Evolutionary conservation across 2,888 invertebrate species (phyloP).

Genomic region (Agrotis puta): DNA sequence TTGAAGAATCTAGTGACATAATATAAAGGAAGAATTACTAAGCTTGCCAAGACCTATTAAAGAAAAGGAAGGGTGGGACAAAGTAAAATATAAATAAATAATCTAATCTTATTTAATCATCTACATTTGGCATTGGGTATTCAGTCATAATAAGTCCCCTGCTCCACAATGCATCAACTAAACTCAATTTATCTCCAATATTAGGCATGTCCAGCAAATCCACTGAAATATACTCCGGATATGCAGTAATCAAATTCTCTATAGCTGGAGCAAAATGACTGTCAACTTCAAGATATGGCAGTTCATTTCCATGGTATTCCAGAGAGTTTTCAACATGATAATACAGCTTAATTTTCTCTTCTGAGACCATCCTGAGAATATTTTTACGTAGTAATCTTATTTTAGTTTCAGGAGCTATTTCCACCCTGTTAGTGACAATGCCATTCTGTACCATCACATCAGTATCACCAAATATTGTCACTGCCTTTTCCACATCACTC

Average conservation of each 20-base stretch:
- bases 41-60: too few species aligned
- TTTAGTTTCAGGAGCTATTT: slow-evolving; percentile 92
- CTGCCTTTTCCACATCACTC: slow-evolving; percentile 92
- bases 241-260: slow-evolving; percentile 93
- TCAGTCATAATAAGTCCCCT: slow-evolving; percentile 95
- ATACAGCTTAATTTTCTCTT: slow-evolving; percentile 93
- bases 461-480: slow-evolving; percentile 94
- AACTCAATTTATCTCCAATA: slow-evolving; percentile 92
- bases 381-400: slow-evolving; percentile 91
- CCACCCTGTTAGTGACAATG: slow-evolving; percentile 91
- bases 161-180: slow-evolving; percentile 95
- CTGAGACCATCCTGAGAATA: slow-evolving; percentile 92
- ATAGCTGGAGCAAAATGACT: slow-evolving; percentile 93
- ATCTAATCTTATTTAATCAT: slow-evolving; percentile 77
- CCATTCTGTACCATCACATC: slow-evolving; percentile 93
- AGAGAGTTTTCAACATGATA: slow-evolving; percentile 96
- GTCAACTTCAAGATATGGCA: slow-evolving; percentile 93
- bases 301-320: slow-evolving; percentile 96
- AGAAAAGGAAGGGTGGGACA: not conserved
- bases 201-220: slow-evolving; percentile 93
- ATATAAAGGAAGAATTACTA: too few species aligned
- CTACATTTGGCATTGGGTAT: slow-evolving; percentile 89
- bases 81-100: slow-evolving; percentile 1
- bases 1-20: too few species aligned
- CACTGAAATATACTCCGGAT: slow-evolving; percentile 95